Base-by-base conservation (phyloP, 1,140 invertebrate species). In the Hormaphis cornu region DNA sequence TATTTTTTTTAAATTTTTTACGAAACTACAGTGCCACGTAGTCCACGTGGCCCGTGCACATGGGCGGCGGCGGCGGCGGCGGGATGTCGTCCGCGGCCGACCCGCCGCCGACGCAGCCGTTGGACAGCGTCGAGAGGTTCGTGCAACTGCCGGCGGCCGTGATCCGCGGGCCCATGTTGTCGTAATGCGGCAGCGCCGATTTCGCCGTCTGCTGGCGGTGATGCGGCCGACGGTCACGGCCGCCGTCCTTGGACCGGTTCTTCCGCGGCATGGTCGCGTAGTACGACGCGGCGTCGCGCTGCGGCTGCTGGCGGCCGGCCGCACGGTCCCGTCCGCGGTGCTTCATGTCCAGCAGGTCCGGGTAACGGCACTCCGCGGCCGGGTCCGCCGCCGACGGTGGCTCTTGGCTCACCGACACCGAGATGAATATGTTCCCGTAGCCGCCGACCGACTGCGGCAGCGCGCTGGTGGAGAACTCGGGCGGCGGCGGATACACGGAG, bases 101-200 rank as follows among this genome's bases (percentile, higher is more conserved):
- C 14, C 46, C 61, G 3, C 54, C 33, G 8, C 54, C 50, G 10
- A n/a, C n/a, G n/a, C n/a, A n/a, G 18, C 42, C 50, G 10, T 72
- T 71, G 1, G 81, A 82, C 74, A 89, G 88, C 33, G 87, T 87
- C 71, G 93, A 77, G 16, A 89, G 91, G 72, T 91, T 84, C 1
- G 86, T 89, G 12, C 90, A 93, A 69, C 83, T 85, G 33, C 90
- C 91, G 72, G 88, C 89, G 2, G 89, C 90, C 7, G 91, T 93
- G 12, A 92, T 89, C 73, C 91, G 82, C 28, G 89, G 88, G 1
- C 91, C 91, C 86, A 94, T 89, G 76, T 92, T 92, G 77, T 94
- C 91, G 77, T 93, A 93, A 35, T 86, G 83, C 18, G 86, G 83
- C 7, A 79, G 77, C 28, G 74, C 66, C 74, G 75, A 37, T 76